A percentile compares a stretch with the other conserved stretches of the same genome.
These are phyloP conservation scores for Chaitophorus viminalis DNA, from an alignment of 2,888 invertebrate species.

Conservation along the genomic window DNA sequence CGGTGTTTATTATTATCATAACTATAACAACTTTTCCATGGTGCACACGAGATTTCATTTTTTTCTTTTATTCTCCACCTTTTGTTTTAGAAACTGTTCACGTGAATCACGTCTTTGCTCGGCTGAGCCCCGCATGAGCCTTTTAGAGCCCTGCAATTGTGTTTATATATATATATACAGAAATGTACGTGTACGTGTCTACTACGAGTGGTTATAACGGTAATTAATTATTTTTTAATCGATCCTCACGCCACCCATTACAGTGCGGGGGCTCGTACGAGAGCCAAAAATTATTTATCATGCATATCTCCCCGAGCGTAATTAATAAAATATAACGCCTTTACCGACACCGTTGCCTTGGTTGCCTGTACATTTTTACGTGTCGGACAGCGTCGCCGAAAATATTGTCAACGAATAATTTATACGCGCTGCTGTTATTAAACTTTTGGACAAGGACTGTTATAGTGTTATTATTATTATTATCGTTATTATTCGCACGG, in stretches of 20 bases:
- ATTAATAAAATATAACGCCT: slow-evolving; percentile 56
- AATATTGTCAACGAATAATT: slow-evolving; percentile 59
- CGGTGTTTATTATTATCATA: no score
- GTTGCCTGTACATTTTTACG: slow-evolving; percentile 37
- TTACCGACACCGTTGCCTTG: background rate
- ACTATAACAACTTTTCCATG: no score
- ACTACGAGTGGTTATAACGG: slow-evolving; percentile 32
- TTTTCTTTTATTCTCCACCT: no score
- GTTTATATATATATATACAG: background rate
- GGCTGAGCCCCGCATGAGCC: background rate
- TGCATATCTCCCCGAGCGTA: slow-evolving; percentile 29
- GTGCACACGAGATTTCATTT: no score
- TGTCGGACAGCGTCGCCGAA: slow-evolving; percentile 12
- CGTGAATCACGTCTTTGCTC: background rate
- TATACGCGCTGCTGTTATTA: slow-evolving; percentile 20
- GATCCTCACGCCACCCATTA: slow-evolving; percentile 16
- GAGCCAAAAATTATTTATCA: slow-evolving; percentile 56
- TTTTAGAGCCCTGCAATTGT: background rate
- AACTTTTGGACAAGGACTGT: slow-evolving; percentile 27
- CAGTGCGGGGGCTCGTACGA: background rate
- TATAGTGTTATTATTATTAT: slow-evolving; percentile 8
- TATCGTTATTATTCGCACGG: slow-evolving; percentile 6
- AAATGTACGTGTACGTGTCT: background rate
- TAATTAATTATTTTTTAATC: slow-evolving; percentile 61
- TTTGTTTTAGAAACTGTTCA: background rate